Base-by-base conservation (phyloP, 1,140 invertebrate genomes). In the Bombus impatiens region DNA sequence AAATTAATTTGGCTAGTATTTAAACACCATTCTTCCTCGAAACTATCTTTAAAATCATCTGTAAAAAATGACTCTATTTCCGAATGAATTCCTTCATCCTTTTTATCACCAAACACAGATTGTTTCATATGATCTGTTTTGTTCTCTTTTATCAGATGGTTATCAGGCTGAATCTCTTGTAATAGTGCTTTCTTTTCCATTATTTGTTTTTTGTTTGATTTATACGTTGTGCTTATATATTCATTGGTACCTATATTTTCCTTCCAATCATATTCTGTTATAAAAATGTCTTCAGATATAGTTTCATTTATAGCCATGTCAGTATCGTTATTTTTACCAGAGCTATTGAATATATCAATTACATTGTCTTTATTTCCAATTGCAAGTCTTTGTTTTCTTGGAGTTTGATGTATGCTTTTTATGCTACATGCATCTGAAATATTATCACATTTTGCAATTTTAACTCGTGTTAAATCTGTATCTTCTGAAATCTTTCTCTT, bases 1-100 rank as follows among this genome's bases (percentile, higher is more conserved):
- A 96, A 91, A 92, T 96, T 94, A 62, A 96, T 90, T 78, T 87
- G 89, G 62, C 88, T 87, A 28, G 1, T n/a, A 72, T 91, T 83
- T 75, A 67, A 25, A 47, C 78, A 75, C 91, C 90, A 94, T n/a
- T 94, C 91, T 42, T 94, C 92, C 37, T 92, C 86, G 81, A 94
- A 94, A 15, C 93, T 92, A 47, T 91, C 89, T 84, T 93, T 88
- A 25, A 94, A 86, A 35, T 91, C 88, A 70, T 92, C 86, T 65
- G 71, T 22, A 59, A 47, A 42, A 53, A 22, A 72, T 42, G 67
- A 12, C 5, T 40, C 25, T 44, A 81, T 53, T 40, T 15, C 40
- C 9, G 37, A 78, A 25, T 72, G 68, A 47, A 70, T 44, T 47
- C 8, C 25, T 42, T 78, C 4, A 28, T 13, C 6, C 8, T 44